A percentile compares a stretch with the other conserved stretches of the same genome.
Evolutionary conservation across 2,113 vertebrate genomes (phyloP).

Genomic region (Dryoscopus gambensis): DNA sequence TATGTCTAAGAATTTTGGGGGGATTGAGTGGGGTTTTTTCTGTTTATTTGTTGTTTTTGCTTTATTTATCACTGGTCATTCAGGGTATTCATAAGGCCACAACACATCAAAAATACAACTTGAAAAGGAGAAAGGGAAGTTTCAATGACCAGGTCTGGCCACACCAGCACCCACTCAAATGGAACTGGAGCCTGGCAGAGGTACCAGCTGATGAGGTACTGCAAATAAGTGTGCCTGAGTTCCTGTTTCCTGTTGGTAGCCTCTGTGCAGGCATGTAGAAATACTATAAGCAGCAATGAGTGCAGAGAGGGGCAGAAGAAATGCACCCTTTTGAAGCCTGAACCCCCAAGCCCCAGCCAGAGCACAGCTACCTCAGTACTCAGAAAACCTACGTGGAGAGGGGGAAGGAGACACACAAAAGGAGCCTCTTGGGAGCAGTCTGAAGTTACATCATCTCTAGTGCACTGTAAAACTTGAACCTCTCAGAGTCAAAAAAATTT

Average conservation of each 20-base stretch:
- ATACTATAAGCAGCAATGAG: background rate
- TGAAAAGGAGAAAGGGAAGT: background rate
- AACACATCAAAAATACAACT: background rate
- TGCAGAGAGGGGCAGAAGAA: background rate
- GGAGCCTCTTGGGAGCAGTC: background rate
- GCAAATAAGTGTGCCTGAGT: fast-evolving
- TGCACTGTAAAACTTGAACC: background rate
- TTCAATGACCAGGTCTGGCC: background rate
- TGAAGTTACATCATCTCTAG: background rate
- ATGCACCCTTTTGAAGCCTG: background rate
- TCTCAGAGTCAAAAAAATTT: background rate
- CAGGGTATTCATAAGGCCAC: background rate
- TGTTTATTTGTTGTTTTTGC: background rate
- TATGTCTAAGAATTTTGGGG: background rate
- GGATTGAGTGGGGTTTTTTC: fast-evolving
- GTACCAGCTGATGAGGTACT: background rate
- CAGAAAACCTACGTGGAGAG: fast-evolving
- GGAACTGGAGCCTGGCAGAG: background rate
- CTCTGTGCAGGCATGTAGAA: background rate
- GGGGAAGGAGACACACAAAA: background rate
- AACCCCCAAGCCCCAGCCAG: fast-evolving
- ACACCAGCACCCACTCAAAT: background rate
- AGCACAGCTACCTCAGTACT: background rate
- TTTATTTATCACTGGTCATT: background rate
- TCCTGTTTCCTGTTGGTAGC: background rate